phyloP scores from a whole-genome alignment of 2,113 vertebrate genomes.

The Planiliza haematocheilus region DNA sequence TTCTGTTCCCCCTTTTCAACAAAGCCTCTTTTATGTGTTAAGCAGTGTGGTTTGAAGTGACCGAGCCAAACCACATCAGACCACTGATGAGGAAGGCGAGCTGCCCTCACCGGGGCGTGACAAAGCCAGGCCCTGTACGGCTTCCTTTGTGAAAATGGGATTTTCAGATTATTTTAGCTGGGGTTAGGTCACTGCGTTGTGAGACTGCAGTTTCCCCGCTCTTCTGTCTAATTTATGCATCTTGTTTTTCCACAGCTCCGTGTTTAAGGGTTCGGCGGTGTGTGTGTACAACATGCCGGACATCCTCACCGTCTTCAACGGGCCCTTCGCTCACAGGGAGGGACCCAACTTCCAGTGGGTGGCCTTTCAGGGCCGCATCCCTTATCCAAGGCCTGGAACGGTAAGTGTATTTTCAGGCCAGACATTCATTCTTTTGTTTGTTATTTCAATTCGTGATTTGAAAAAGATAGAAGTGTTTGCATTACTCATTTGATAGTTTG shows the following conservation, averaged over 20 bases:
- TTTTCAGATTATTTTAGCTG: slow-evolving; percentile 15
- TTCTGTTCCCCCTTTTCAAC: slow-evolving; percentile 47
- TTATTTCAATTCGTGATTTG: background rate
- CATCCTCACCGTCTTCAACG: slow-evolving; percentile 98
- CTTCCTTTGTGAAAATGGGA: slow-evolving; percentile 23
- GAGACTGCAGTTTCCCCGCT: background rate
- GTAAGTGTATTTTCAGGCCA: slow-evolving; percentile 83
- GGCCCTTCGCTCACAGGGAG: slow-evolving; percentile 97
- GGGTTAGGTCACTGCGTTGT: background rate
- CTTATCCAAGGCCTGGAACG: slow-evolving; percentile 95
- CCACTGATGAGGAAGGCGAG: slow-evolving; percentile 35
- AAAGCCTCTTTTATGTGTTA: slow-evolving; percentile 60
- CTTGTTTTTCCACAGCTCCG: slow-evolving; percentile 91
- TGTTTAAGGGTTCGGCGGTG: slow-evolving; percentile 98
- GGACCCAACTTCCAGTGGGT: slow-evolving; percentile 96
- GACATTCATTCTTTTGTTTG: background rate
- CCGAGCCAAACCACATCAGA: slow-evolving; percentile 56
- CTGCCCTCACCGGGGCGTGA: slow-evolving; percentile 9
- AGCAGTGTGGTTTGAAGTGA: slow-evolving; percentile 46
- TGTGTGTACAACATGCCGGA: slow-evolving; percentile 97
- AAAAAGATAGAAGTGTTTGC: no score
- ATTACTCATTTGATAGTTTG: no score
- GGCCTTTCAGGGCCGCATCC: slow-evolving; percentile 97
- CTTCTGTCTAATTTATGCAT: slow-evolving; percentile 17
- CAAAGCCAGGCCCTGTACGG: slow-evolving; percentile 17